phyloP scores from a whole-genome alignment of 1,140 invertebrate genomes.

The Epicauta chinensis region DNA sequence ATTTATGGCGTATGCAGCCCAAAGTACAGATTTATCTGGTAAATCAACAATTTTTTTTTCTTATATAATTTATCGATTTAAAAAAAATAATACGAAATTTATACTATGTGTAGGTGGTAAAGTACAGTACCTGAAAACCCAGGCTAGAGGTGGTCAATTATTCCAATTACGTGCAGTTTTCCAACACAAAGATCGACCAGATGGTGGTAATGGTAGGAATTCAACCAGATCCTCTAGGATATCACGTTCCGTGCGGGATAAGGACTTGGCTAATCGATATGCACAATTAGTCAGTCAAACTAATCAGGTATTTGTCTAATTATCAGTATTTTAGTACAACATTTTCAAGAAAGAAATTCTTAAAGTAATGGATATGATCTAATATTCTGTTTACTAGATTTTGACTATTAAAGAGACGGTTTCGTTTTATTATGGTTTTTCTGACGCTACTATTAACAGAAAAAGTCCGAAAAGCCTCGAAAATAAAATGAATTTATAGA shows the following conservation, averaged over 20 bases:
- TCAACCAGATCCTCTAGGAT: conserved; percentile 30
- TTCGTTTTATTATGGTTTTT: too few species aligned
- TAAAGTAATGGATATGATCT: too few species aligned
- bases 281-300: conserved; percentile 39
- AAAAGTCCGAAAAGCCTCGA: too few species aligned
- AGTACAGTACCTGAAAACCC: conserved; percentile 35
- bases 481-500: too few species aligned
- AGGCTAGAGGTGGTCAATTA: conserved; percentile 32
- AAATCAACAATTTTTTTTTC: conserved; percentile 1
- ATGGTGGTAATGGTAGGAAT: conserved; percentile 21
- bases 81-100: background rate
- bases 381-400: too few species aligned
- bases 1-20: conserved; percentile 34
- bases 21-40: conserved; percentile 31
- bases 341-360: too few species aligned
- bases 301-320: conserved; percentile 34
- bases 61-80: conserved; percentile 4
- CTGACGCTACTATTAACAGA: too few species aligned
- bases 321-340: too few species aligned
- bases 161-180: conserved; percentile 36
- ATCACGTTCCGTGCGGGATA: conserved; percentile 29
- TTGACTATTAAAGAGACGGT: too few species aligned
- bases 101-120: conserved; percentile 19
- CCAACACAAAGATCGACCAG: conserved; percentile 29
- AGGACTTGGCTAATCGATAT: conserved; percentile 43